Base-by-base conservation (phyloP, 2,888 invertebrate genomes). In the Odontothrips loti region DNA sequence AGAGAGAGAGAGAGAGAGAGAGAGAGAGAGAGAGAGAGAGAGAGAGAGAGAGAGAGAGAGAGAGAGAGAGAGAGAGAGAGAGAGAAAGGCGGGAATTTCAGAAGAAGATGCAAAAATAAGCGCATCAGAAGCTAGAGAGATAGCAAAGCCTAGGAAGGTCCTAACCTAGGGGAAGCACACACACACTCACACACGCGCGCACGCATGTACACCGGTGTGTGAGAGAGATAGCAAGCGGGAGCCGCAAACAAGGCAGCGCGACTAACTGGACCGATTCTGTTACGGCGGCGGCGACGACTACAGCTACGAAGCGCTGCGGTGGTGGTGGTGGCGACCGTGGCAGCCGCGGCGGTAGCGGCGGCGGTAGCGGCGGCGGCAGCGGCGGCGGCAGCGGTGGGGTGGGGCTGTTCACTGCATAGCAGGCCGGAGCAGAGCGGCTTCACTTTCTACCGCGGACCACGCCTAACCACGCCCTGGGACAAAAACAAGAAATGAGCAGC, bases 381-480 rank as follows among this genome's bases (percentile, higher is more conserved):
- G 68, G 3, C 23, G 68, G 68, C 15, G 15, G 51, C 51, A 51
- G 51, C 15, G 6, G 63, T 2, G 63, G n/a, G 63, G 12, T n/a
- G 63, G 68, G 68, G 68, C n/a, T 12, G 27, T 1, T n/a, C 68
- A 11, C 23, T 27, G 12, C 27, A 75, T 11, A n/a, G 68, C 68
- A 75, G n/a, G 11, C 27, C 68, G 27, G 68, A 12, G 23, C 68
- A 75, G 68, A 75, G 68, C 68, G 27, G 68, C 68, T 75, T 75
- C 68, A 75, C 68, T 75, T 75, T 75, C 68, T 75, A 75, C 68
- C 12, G 68, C 68, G 12, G 68, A 75, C 68, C 68, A 75, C 68
- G 68, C 68, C 68, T 27, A 27, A 75, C 68, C 68, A 75, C 68
- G 68, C 68, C 68, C 68, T 75, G 68, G 68, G 68, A 75, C 68